Evolutionary conservation across 2,113 vertebrate genomes (phyloP), one percentile per base, ranked within the genome.

Genomic region (Eurystomus gularis): DNA sequence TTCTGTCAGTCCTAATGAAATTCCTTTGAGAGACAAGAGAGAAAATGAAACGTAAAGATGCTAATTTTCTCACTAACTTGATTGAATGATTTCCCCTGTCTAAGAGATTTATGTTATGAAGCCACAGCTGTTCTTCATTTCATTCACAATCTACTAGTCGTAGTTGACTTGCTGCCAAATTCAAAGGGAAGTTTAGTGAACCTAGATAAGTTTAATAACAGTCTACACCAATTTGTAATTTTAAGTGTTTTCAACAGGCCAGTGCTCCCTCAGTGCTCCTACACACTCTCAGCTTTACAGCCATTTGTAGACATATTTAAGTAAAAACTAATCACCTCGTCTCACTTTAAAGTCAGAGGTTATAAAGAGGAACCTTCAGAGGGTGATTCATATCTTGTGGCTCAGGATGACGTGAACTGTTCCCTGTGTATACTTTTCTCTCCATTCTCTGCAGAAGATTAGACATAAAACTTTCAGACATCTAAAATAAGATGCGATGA

Each of bases 11-110:
- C 80, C 73, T 94, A 93, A 88, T 91, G 81, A 89, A 88, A 82
- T n/a, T 78, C 57, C 55, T 90, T 69, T 69, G 68, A 95, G 82
- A 86, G 52, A 86, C 17, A 77, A 70, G 60, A 85, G 52, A 68
- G 40, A 91, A 94, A 94, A 94, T 69, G 48, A 90, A 96, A 95
- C 0, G 6, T 79, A 94, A 97, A 95, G 82, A 93, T 88, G 91
- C 44, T 94, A 88, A 90, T 95, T 97, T 95, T 95, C 78, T 81
- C 65, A 76, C 91, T 93, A 96, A 66, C 61, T 91, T 94, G 86
- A 96, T 81, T 83, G 78, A 96, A 71, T 81, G 46, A 77, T 89
- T 97, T 94, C 54, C 58, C 40, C 51, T 81, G 82, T 79, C 90
- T 72, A 82, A 92, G 94, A 96, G 82, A 94, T 93, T 96, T 94